These are phyloP conservation scores for Fukomys damarensis DNA, from an alignment of 2,113 vertebrate species.

Conservation along the genomic window DNA sequence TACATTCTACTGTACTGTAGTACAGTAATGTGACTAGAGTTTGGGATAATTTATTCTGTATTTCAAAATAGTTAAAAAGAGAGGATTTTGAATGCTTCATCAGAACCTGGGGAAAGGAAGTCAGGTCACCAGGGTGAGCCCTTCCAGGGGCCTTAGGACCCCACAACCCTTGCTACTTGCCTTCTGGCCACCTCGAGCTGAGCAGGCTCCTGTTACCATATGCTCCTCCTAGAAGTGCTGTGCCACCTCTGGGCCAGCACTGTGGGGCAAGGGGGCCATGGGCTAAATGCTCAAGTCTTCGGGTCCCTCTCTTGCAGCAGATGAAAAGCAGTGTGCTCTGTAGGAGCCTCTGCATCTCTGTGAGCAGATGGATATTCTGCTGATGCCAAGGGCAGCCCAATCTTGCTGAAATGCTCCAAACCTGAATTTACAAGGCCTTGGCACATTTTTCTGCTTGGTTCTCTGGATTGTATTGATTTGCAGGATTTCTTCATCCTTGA, in stretches of 20 bases:
- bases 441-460: background rate
- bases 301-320: background rate
- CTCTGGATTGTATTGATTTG: background rate
- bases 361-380: background rate
- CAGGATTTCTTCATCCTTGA: background rate
- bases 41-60: background rate
- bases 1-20: background rate
- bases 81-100: background rate
- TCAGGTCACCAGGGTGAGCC: background rate
- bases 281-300: background rate
- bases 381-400: background rate
- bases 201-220: background rate
- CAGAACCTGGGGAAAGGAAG: background rate
- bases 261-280: background rate
- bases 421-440: background rate
- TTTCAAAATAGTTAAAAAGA: background rate
- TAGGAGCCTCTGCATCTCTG: background rate
- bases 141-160: too few relatives aligned
- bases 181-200: background rate
- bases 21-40: background rate
- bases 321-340: background rate
- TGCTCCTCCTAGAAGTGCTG: background rate
- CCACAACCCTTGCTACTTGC: background rate
- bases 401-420: background rate
- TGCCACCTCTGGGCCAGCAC: rapidly evolving